phyloP scores from a whole-genome alignment of 2,888 invertebrate species.

The Drosophila heteroneura region DNA sequence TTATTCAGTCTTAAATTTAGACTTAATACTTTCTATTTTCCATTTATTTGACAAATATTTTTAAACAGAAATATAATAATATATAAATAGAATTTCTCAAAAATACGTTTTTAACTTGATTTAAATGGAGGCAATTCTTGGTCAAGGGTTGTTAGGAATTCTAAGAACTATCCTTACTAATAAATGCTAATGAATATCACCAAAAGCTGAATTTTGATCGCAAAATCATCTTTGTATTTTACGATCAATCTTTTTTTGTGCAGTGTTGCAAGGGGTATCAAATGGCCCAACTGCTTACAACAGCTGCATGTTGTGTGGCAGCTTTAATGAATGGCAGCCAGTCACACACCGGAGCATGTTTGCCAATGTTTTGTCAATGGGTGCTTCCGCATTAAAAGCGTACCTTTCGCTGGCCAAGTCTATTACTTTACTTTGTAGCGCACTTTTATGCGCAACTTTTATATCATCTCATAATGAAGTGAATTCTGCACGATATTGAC shows the following conservation, averaged over 20 bases:
- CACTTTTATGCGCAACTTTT: constrained; percentile 61
- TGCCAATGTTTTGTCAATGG: constrained; percentile 64
- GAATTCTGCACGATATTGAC: constrained; percentile 59
- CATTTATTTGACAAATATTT: not conserved
- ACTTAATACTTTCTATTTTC: not conserved
- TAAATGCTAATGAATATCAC: accelerated
- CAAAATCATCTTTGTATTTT: not conserved
- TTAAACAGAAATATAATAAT: not conserved
- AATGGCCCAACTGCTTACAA: not conserved
- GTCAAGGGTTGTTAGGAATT: not conserved
- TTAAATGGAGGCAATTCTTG: not conserved
- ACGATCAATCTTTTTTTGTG: not conserved
- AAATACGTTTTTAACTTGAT: not conserved
- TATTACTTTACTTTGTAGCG: constrained; percentile 53
- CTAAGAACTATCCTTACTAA: not conserved
- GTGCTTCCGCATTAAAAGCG: constrained; percentile 41
- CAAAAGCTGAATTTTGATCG: not conserved
- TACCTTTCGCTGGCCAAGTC: constrained; percentile 18
- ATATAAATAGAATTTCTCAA: not conserved
- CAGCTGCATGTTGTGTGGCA: constrained; percentile 29
- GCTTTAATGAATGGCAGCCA: constrained; percentile 59
- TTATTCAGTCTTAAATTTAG: not conserved
- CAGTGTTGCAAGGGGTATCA: not conserved
- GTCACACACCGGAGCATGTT: constrained; percentile 58
- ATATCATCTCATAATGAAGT: constrained; percentile 65